Percentiles rank a stretch among this genome's conserved stretches.
These are phyloP conservation scores for Otolemur garnettii DNA, from an alignment of 2,113 vertebrate genomes.

Conservation along the genomic window DNA sequence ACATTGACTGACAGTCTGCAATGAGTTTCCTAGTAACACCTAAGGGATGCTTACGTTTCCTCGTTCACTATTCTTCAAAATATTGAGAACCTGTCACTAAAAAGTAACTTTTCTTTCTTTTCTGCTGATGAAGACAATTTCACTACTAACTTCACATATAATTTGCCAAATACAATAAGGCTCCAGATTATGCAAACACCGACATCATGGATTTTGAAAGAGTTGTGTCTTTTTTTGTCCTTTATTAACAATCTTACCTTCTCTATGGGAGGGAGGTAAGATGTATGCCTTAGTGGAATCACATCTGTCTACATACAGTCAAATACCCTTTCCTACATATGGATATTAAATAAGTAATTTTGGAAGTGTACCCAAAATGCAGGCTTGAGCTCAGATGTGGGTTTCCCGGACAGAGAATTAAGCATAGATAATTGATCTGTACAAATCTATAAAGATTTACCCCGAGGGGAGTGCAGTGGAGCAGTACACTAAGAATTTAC, in stretches of 20 bases:
- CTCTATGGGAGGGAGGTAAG: not conserved
- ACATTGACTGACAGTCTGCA: constrained; percentile 80
- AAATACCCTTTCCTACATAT: not conserved
- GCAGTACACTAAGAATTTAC: not conserved
- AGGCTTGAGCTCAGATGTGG: not conserved
- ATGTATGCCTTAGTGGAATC: not conserved
- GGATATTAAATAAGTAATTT: constrained; percentile 35
- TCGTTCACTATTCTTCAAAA: constrained; percentile 64
- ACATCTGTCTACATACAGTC: constrained; percentile 3
- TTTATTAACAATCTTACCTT: constrained; percentile 1
- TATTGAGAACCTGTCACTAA: constrained; percentile 76
- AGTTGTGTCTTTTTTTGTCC: not conserved
- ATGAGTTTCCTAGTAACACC: constrained; percentile 75
- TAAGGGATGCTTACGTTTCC: constrained; percentile 60
- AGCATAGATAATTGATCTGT: not conserved
- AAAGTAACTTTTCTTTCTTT: constrained; percentile 63
- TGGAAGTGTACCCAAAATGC: not conserved
- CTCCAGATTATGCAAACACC: constrained; percentile 43
- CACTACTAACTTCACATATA: constrained; percentile 46
- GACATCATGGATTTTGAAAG: constrained; percentile 31
- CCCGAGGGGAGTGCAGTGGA: not conserved
- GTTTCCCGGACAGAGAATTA: constrained; percentile 2
- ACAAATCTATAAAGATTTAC: not conserved
- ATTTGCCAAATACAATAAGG: constrained; percentile 67
- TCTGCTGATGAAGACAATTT: constrained; percentile 76